A percentile compares a stretch with the other conserved stretches of the same genome.
Evolutionary conservation across 2,888 invertebrate genomes (phyloP).

Genomic region (Heteropelma amictum): DNA sequence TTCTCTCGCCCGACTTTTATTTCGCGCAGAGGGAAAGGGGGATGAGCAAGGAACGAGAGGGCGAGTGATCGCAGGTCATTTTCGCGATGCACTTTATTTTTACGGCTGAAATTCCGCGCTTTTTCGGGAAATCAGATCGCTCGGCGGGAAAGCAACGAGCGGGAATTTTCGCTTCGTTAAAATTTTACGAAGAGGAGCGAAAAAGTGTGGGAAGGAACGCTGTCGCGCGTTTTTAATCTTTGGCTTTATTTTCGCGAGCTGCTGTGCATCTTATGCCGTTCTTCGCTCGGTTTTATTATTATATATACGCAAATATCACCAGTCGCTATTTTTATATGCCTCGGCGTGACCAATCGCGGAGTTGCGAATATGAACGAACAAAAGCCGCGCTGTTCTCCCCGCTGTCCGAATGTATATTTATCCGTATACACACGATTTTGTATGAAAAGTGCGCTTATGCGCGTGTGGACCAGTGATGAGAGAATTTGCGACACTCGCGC

Average conservation of each 20-base stretch:
- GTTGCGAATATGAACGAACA: slow-evolving; percentile 38
- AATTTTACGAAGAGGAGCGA: slow-evolving; percentile 47
- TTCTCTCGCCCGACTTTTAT: not conserved
- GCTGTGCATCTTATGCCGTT: not conserved
- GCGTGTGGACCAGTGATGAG: too few relatives aligned
- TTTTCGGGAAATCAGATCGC: slow-evolving; percentile 4
- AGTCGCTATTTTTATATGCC: slow-evolving; percentile 7
- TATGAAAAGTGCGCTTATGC: too few relatives aligned
- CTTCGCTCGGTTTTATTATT: not conserved
- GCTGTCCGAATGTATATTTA: not conserved
- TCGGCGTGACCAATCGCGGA: slow-evolving; percentile 39
- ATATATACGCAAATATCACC: not conserved
- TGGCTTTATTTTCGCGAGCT: not conserved
- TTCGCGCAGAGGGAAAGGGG: not conserved
- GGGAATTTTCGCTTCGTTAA: slow-evolving; percentile 42
- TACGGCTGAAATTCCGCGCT: slow-evolving; percentile 25
- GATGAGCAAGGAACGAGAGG: not conserved
- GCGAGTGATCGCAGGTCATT: slow-evolving; percentile 18
- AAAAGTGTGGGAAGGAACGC: slow-evolving; percentile 31
- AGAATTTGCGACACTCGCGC: too few relatives aligned
- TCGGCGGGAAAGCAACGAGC: not conserved
- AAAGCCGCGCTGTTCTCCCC: slow-evolving; percentile 39
- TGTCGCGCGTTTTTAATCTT: slow-evolving; percentile 24
- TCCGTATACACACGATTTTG: not conserved
- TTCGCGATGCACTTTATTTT: slow-evolving; percentile 30